A percentile compares a stretch with the other conserved stretches of the same genome.
Conservation (phyloP, 2,888 invertebrate species). For the Peribatodes rhomboidaria region DNA sequence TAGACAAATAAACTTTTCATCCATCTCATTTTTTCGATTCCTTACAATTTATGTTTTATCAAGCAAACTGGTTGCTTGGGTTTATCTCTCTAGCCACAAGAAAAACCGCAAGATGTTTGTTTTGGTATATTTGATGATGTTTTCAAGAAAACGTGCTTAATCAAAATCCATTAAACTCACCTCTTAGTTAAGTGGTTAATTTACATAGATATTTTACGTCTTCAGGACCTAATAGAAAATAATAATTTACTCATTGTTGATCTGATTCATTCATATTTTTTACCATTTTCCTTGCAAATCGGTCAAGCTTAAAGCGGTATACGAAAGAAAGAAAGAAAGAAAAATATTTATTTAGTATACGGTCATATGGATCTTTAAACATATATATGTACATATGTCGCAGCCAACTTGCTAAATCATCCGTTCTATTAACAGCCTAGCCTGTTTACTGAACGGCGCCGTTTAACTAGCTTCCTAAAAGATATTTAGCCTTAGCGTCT, state of each 20-base stretch:
- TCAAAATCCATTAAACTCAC: background rate
- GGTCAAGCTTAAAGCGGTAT: no score
- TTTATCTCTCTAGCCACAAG: background rate
- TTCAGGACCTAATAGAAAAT: background rate
- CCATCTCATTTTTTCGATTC: background rate
- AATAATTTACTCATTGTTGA: background rate
- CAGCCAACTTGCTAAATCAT: no score
- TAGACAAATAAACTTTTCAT: conserved; percentile 1
- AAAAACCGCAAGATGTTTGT: background rate
- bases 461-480: no score
- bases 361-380: no score
- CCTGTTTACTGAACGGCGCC: no score
- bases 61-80: background rate
- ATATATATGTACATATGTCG: no score
- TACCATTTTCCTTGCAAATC: no score
- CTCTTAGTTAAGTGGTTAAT: background rate
- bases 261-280: no score
- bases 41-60: background rate
- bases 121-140: background rate
- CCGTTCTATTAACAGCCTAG: no score
- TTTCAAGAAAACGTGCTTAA: conserved; percentile 7
- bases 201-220: background rate
- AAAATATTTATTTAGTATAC: no score
- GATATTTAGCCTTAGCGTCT: no score
- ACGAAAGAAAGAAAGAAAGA: no score